A percentile compares a stretch with the other conserved stretches of the same genome.
phyloP scores from a whole-genome alignment of 1,140 invertebrate genomes.

The Lamellibrachia luymesi region DNA sequence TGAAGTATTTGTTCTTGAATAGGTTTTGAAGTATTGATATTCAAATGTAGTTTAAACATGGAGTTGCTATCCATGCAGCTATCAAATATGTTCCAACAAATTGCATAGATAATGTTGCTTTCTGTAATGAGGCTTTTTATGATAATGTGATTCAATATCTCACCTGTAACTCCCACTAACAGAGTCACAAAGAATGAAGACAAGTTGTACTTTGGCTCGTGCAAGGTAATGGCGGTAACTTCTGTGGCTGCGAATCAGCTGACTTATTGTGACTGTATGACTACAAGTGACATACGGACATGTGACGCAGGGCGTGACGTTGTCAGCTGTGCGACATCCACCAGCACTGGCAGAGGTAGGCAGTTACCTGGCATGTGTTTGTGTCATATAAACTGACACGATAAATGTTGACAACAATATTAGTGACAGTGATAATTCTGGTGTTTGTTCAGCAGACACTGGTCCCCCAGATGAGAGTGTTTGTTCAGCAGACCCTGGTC shows the following conservation, averaged over 20 bases:
- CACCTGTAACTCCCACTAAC: not conserved
- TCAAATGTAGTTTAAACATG: too few species aligned
- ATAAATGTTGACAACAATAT: not conserved
- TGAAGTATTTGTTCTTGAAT: too few species aligned
- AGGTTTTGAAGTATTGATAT: too few species aligned
- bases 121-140: not conserved
- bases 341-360: not conserved
- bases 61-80: too few species aligned
- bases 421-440: not conserved
- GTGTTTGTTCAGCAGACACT: too few species aligned
- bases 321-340: not conserved
- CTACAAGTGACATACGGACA: not conserved
- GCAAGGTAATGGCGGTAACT: not conserved
- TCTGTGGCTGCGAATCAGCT: not conserved
- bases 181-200: not conserved
- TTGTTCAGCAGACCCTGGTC: too few species aligned
- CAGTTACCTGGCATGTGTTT: not conserved
- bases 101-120: too few species aligned
- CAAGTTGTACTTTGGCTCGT: not conserved
- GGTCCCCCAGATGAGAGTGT: too few species aligned
- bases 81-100: too few species aligned
- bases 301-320: not conserved
- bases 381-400: not conserved
- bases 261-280: not conserved
- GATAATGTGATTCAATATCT: not conserved